Conservation (phyloP, 1,140 invertebrate genomes). For the Papilio xuthus region DNA sequence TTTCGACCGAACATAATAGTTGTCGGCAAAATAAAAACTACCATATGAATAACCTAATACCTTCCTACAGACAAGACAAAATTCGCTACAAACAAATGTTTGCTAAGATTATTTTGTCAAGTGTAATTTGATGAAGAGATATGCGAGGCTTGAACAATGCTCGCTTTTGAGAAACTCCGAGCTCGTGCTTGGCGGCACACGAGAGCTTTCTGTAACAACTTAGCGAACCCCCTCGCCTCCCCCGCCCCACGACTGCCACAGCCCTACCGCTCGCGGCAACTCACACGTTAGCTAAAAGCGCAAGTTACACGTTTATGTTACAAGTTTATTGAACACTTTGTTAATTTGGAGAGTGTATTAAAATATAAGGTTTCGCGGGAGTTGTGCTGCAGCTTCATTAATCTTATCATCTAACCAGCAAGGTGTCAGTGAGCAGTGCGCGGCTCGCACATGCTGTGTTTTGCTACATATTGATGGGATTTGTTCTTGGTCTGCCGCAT, state of each 20-base stretch:
- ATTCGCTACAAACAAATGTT: not conserved
- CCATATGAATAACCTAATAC: too few relatives aligned
- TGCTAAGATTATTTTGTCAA: not conserved
- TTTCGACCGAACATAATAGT: too few relatives aligned
- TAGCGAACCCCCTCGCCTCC: not conserved
- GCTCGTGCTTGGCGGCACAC: too few relatives aligned
- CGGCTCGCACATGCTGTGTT: too few relatives aligned
- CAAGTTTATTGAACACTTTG: not conserved
- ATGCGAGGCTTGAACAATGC: not conserved
- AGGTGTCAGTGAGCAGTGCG: not conserved
- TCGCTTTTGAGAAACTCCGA: too few relatives aligned
- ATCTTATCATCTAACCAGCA: not conserved
- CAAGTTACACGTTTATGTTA: not conserved
- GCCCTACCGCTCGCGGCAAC: not conserved
- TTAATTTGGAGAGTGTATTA: not conserved
- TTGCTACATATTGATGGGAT: too few relatives aligned
- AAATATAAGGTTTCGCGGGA: not conserved
- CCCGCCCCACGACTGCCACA: not conserved
- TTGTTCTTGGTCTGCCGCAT: too few relatives aligned
- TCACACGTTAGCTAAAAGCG: not conserved
- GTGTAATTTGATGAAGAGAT: constrained; percentile 1
- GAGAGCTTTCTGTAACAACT: not conserved
- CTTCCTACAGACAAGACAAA: too few relatives aligned
- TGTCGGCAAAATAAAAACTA: too few relatives aligned
- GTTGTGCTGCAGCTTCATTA: not conserved